Base-by-base conservation (phyloP, 1,140 invertebrate species). In the Apocrypta bakeri region DNA sequence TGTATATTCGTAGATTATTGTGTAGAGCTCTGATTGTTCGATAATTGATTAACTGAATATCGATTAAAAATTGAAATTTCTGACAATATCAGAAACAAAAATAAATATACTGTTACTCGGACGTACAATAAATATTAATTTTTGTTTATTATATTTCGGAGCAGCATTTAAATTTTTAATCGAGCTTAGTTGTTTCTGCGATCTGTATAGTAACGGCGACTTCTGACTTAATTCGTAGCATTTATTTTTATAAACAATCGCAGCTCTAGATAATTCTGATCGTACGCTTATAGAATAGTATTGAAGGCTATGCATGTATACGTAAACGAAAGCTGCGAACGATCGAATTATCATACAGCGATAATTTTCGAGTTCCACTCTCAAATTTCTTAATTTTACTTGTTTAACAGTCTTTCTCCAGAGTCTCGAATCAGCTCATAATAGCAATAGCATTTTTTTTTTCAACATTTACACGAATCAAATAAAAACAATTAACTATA, bases 311-410 rank as follows among this genome's bases (percentile, higher is more conserved):
- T 68, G 14, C 25, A 29, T 14, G 29, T 68, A 24, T 12, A 12
- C 24, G 14, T n/a, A 68, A 8, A 29, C 14, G 21, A 1, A 68
- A 68, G 27, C 64, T 68, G 64, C 29, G 29, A 68, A 68, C 24
- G 25, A 68, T 29, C 6, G 21, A 56, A 56, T 4, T 17, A 56
- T 21, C 48, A 21, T 7, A n/a, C 21, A 56, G 48, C 48, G 17
- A 56, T 56, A 56, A 72, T 80, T 80, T 75, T 81, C 21, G 61
- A 81, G 33, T 75, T 68, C 72, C 72, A 75, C 72, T 75, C 71
- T 75, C 37, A 37, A 72, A 72, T 80, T n/a, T 80, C 42, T 73
- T 80, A 80, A 72, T 63, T 37, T 63, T 72, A 80, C 1, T 80
- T 29, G 24, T 3, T 14, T 24, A 11, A 27, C 25, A 2, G 11